A percentile compares a stretch with the other conserved stretches of the same genome.
phyloP scores from a whole-genome alignment of 1,140 invertebrate species.

The Heliothis virescens region DNA sequence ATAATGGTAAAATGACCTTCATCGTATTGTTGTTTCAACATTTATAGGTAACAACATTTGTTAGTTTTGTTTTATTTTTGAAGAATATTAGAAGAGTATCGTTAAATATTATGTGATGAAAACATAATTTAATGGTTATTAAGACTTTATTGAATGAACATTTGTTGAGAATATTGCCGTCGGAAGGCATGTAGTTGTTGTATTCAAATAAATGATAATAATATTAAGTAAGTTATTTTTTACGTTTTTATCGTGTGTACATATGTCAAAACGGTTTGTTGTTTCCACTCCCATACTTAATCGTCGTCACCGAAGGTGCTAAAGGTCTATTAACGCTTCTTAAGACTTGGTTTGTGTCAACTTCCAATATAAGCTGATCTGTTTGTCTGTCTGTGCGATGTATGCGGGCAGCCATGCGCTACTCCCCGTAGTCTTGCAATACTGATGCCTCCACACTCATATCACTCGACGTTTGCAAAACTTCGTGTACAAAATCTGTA shows the following conservation, averaged over 20 bases:
- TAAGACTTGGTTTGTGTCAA: constrained; percentile 65
- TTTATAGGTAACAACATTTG: constrained; percentile 73
- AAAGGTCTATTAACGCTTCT: constrained; percentile 85
- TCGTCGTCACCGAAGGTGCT: constrained; percentile 83
- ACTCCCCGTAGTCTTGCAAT: background rate
- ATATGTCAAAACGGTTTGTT: constrained; percentile 81
- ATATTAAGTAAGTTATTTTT: constrained; percentile 87
- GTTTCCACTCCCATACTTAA: constrained; percentile 80
- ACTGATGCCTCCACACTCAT: constrained; percentile 42
- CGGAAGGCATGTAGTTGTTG: constrained; percentile 83
- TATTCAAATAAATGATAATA: constrained; percentile 86
- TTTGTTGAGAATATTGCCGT: constrained; percentile 85
- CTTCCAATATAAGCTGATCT: constrained; percentile 54
- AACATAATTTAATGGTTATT: constrained; percentile 80
- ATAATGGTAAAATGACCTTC: constrained; percentile 59
- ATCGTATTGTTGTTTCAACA: constrained; percentile 61
- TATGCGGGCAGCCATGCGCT: constrained; percentile 7
- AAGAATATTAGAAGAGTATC: constrained; percentile 74
- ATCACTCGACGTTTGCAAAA: constrained; percentile 35
- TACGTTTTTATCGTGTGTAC: constrained; percentile 86
- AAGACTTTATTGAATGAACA: constrained; percentile 85
- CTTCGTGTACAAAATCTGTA: constrained; percentile 19
- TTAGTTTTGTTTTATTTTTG: constrained; percentile 75
- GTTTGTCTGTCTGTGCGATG: constrained; percentile 59
- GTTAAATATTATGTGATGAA: constrained; percentile 84